A percentile compares a stretch with the other conserved stretches of the same genome.
Evolutionary conservation across 2,888 invertebrate genomes (phyloP).

Genomic region (Coecobrya sp.): DNA sequence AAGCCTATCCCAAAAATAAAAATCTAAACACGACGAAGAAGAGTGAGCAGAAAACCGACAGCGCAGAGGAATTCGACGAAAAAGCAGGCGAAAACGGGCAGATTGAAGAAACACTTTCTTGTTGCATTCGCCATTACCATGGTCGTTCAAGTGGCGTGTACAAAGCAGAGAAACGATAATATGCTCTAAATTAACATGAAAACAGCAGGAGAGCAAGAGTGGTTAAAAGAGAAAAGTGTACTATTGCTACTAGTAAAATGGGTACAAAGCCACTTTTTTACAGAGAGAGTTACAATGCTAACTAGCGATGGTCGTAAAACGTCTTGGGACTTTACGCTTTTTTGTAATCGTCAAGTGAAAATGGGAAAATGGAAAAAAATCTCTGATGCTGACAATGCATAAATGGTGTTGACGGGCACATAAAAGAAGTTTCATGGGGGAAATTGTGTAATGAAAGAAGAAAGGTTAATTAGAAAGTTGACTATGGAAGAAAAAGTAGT

Average conservation of each 20-base stretch:
- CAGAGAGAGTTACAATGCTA: too few species aligned
- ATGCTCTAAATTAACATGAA: not conserved
- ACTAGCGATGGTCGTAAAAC: too few species aligned
- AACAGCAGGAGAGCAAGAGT: too few species aligned
- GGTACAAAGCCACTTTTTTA: too few species aligned
- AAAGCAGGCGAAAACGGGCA: not conserved
- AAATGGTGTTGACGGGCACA: not conserved
- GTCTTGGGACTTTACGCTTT: too few species aligned
- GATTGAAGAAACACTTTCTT: not conserved
- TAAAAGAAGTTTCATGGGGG: not conserved
- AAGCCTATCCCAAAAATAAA: constrained; percentile 53
- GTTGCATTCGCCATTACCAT: not conserved
- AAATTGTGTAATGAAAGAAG: not conserved
- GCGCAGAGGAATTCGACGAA: constrained; percentile 22
- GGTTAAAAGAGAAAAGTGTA: too few species aligned
- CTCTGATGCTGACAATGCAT: not conserved
- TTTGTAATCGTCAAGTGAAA: not conserved
- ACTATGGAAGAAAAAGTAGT: not conserved
- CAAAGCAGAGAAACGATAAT: not conserved
- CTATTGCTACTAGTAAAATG: too few species aligned
- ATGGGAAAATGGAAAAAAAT: not conserved
- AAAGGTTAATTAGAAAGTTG: not conserved
- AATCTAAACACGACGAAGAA: constrained; percentile 31
- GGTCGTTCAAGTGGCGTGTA: not conserved
- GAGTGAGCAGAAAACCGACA: not conserved